Evolutionary conservation across 2,888 invertebrate species (phyloP).

Genomic region (Sesamia inferens): DNA sequence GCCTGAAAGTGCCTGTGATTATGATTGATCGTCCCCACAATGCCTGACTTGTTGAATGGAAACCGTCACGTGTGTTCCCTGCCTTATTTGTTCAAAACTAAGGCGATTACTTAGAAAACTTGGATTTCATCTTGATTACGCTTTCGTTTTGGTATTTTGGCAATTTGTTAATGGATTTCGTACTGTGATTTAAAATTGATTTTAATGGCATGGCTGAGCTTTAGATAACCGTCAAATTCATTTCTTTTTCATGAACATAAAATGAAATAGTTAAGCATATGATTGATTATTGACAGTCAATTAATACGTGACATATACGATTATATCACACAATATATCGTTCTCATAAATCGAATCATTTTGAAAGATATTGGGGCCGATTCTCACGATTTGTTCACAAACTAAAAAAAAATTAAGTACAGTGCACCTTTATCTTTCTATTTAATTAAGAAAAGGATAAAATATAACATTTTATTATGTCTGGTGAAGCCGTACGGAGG

Average conservation of each 20-base stretch:
- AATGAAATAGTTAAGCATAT: not conserved
- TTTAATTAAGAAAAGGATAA: too few species aligned
- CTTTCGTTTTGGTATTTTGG: constrained; percentile 59
- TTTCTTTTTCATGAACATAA: not conserved
- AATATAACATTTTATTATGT: too few species aligned
- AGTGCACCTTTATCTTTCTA: too few species aligned
- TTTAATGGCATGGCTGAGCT: not conserved
- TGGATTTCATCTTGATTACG: constrained; percentile 63
- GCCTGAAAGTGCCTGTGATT: constrained; percentile 88
- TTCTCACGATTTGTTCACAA: too few species aligned
- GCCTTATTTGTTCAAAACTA: constrained; percentile 79
- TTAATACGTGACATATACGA: not conserved
- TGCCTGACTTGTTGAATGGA: constrained; percentile 87
- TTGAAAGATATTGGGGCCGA: too few species aligned
- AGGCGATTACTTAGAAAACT: constrained; percentile 66
- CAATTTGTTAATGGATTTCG: constrained; percentile 37
- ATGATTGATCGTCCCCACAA: constrained; percentile 88
- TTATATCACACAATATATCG: too few species aligned
- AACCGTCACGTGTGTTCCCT: constrained; percentile 81
- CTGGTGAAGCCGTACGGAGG: too few species aligned
- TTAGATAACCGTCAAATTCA: not conserved
- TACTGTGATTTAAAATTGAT: constrained; percentile 19
- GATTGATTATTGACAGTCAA: not conserved
- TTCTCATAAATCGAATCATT: too few species aligned
- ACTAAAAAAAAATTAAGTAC: too few species aligned